Base-by-base conservation (phyloP, 2,888 invertebrate genomes). In the Ochropleura plecta region DNA sequence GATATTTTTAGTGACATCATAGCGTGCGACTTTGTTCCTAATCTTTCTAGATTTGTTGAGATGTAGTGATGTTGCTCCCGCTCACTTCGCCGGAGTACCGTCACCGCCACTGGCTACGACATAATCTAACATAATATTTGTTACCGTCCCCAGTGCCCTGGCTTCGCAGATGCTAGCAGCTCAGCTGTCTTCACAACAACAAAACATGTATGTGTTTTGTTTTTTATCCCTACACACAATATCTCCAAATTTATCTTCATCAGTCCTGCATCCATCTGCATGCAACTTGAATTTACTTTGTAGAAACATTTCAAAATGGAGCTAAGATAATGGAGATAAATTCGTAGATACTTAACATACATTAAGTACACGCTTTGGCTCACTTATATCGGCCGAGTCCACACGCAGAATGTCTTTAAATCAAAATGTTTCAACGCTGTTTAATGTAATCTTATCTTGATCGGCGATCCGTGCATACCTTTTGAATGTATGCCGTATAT, bases 121-220 rank as follows among this genome's bases (percentile, higher is more conserved):
- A 90, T 89, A 89, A 78, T 94, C 95, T 96, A 96, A 96, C 94
- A 93, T 92, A 91, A 92, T 90, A 93, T 94, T 92, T 96, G 93
- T 96, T 97, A 97, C 95, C 97, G 97, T 98, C 97, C 98, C 98
- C 98, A 98, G 98, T 98, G 98, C 98, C 98, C 98, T 98, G 97
- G 98, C 98, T 98, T 98, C 98, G 97, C 98, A 98, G 98, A 98
- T 98, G 98, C 98, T 98, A 97, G 98, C 98, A 97, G 97, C 98
- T 97, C 98, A 98, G 97, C 98, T 98, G 96, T 98, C 98, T 96
- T 98, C 98, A 97, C 98, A 98, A 97, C 98, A 98, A 97, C 98
- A 98, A 97, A 98, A 98, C 97, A 98, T 98, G 98, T 98, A 98
- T 97, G 98, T 98, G 95, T 96, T 96, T 95, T 96, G 95, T 96